Base-by-base conservation (phyloP, 1,140 invertebrate species). In the Lepidurus packardi region DNA sequence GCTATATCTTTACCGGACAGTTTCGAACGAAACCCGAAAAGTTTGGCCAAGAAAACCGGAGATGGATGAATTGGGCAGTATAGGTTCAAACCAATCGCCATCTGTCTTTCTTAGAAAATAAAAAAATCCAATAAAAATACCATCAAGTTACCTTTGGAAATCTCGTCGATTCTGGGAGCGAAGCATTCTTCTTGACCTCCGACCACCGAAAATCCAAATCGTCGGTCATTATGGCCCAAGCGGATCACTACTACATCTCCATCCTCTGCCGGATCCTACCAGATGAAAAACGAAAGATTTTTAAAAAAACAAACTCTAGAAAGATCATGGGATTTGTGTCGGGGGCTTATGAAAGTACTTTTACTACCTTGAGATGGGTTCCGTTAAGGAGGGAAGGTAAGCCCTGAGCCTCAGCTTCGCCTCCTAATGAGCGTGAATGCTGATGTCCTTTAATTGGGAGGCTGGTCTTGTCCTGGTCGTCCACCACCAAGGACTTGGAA, bases 201-300 rank as follows among this genome's bases (percentile, higher is more conserved):
- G 78, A 87, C 85, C 0, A 88, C 86, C 9, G 86, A 87, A 79
- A 88, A 88, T 8, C 87, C 87, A 81, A 87, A 88, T 73, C 87
- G 82, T 47, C 83, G 82, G 73, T 87, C 85, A 25, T 81, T 81
- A 8, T 81, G 80, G 8, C 82, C 82, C 78, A 87, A 76, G 10
- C 80, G 79, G 21, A 83, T 79, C 79, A 78, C 21, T 13, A 82
- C 81, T 3, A 42, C 44, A 25, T 73, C 75, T 7, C 45, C 25
- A 21, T 77, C 74, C n/a, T 24, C 75, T 0, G 5, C 75, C 25
- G 44, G 47, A 24, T 44, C 75, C 44, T 47, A 47, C 47, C 1
- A 77, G 7, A 34, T 41, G 8, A 3, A 53, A 76, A 7, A 47
- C 11, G 43, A 13, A 43, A n/a, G 24, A 45, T 45, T 45, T n/a